Evolutionary conservation across 1,140 invertebrate genomes (phyloP).

Genomic region (Manduca sexta): DNA sequence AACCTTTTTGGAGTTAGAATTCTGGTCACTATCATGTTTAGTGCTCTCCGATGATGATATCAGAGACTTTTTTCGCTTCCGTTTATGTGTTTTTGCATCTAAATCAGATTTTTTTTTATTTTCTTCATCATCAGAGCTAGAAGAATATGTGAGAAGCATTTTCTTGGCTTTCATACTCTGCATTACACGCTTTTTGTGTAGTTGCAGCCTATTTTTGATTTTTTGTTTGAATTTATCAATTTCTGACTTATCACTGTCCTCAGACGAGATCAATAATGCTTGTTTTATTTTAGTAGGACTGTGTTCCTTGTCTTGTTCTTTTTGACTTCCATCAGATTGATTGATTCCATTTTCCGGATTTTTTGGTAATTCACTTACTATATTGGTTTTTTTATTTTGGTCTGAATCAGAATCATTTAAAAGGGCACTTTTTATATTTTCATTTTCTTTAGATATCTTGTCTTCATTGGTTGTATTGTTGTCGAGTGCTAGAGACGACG

Average conservation of each 20-base stretch:
- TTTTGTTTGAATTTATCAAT: conserved; percentile 14
- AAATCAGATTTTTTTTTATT: conserved; percentile 25
- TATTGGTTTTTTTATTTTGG: conserved; percentile 8
- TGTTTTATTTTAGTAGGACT: conserved; percentile 14
- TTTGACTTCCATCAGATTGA: neutral
- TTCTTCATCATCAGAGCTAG: conserved; percentile 60
- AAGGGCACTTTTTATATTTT: conserved; percentile 25
- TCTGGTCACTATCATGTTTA: too few relatives aligned
- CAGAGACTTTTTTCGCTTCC: conserved; percentile 1
- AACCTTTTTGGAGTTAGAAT: neutral
- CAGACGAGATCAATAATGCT: conserved; percentile 25
- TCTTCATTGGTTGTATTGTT: neutral
- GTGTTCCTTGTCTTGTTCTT: neutral
- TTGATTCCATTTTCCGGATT: too few relatives aligned
- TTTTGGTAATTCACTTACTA: neutral
- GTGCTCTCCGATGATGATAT: conserved; percentile 1
- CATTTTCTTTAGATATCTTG: neutral
- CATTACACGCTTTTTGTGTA: conserved; percentile 44
- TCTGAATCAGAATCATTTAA: conserved; percentile 37
- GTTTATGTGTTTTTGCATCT: neutral
- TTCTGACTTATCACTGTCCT: conserved; percentile 16
- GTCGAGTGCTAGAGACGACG: neutral
- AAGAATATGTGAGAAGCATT: conserved; percentile 49
- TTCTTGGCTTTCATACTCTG: conserved; percentile 54
- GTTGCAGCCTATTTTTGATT: conserved; percentile 18